Conservation (phyloP, 1,140 invertebrate species). For the Akabosia matsudoensis region DNA sequence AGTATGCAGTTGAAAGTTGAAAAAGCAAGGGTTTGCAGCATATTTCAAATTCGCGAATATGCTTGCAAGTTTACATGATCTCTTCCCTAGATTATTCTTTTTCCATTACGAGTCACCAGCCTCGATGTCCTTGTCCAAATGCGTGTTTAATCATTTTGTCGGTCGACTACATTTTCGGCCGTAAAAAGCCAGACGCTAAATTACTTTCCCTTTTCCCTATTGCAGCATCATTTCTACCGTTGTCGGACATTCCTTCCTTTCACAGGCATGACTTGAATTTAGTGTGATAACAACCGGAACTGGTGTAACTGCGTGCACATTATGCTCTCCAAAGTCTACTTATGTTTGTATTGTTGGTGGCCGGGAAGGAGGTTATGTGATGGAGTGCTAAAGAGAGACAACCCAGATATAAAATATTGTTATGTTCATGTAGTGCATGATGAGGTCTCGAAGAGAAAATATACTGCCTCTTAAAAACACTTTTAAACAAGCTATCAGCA, state of each 20-base stretch:
- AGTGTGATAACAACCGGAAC: neutral
- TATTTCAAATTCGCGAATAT: too few species aligned
- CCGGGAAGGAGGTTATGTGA: neutral
- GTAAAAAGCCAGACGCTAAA: neutral
- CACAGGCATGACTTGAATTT: neutral
- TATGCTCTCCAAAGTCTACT: neutral
- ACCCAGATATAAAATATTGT: neutral
- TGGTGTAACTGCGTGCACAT: neutral
- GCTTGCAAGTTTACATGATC: too few species aligned
- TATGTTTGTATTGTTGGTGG: too few species aligned
- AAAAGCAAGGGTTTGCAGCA: too few species aligned
- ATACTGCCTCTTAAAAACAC: neutral
- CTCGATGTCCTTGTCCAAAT: constrained; percentile 1
- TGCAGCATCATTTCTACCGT: neutral
- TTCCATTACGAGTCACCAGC: too few species aligned
- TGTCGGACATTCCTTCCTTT: neutral
- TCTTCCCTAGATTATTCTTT: too few species aligned
- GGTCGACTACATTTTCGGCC: neutral
- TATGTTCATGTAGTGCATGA: neutral
- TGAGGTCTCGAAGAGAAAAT: neutral
- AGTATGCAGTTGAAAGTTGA: too few species aligned
- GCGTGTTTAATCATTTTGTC: neutral
- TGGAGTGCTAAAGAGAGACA: neutral
- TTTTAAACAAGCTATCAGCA: neutral
- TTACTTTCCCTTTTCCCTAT: constrained; percentile 1